phyloP scores from a whole-genome alignment of 2,113 vertebrate genomes.

The Accipiter cooperii region DNA sequence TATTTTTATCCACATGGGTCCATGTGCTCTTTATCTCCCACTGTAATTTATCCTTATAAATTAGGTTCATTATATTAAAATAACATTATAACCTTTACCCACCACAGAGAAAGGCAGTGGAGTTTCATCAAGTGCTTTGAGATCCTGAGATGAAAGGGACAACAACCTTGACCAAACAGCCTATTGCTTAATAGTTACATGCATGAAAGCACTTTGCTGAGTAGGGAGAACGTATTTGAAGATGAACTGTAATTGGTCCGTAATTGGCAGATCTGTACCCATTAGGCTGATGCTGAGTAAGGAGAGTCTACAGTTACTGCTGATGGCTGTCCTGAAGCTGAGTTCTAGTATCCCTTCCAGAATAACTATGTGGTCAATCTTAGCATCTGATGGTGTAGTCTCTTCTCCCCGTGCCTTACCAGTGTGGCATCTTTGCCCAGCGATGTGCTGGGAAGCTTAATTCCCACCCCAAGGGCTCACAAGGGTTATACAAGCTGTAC shows the following conservation, averaged over 20 bases:
- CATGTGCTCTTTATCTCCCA: slow-evolving; percentile 44
- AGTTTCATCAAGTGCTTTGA: slow-evolving; percentile 40
- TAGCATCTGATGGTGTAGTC: neutral
- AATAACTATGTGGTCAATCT: neutral
- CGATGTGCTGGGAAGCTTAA: neutral
- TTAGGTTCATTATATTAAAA: slow-evolving; percentile 49
- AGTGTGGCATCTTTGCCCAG: neutral
- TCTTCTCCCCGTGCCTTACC: neutral
- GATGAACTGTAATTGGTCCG: neutral
- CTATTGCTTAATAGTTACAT: neutral
- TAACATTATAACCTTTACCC: slow-evolving; percentile 47
- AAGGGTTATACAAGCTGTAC: neutral
- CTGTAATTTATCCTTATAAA: slow-evolving; percentile 60
- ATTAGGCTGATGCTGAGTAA: neutral
- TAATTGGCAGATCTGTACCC: slow-evolving; percentile 27
- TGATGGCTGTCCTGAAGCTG: neutral
- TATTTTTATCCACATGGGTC: slow-evolving; percentile 52
- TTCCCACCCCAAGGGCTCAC: neutral
- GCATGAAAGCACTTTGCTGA: neutral
- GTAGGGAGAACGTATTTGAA: neutral
- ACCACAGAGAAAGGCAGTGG: slow-evolving; percentile 31
- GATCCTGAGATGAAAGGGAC: slow-evolving; percentile 46
- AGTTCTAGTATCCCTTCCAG: neutral
- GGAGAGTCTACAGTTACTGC: neutral
- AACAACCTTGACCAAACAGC: neutral